These are phyloP conservation scores for Ceyx margarethae DNA, from an alignment of 2,113 vertebrate genomes.

Conservation along the genomic window DNA sequence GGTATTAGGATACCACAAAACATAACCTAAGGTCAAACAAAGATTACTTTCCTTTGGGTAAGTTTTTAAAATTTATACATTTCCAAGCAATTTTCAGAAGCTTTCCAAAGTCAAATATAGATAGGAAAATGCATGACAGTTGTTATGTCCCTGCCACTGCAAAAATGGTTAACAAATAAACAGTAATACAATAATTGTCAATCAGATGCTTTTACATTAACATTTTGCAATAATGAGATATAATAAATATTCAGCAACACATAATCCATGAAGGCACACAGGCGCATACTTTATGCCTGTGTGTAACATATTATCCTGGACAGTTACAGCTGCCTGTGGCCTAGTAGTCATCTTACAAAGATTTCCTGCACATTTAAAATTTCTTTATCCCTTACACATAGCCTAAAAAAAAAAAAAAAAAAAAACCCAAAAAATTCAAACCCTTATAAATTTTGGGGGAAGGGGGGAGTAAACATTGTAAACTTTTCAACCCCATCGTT, in stretches of 20 bases:
- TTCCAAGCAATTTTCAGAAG: not conserved
- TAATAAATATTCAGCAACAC: constrained; percentile 65
- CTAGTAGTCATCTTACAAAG: not conserved
- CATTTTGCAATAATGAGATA: constrained; percentile 53
- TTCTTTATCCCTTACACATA: not conserved
- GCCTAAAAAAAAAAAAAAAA: not conserved
- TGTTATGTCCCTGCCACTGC: constrained; percentile 30
- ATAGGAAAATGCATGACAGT: constrained; percentile 24
- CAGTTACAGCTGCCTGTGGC: not conserved
- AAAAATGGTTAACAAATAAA: constrained; percentile 55
- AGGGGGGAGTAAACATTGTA: not conserved
- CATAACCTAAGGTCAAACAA: constrained; percentile 25
- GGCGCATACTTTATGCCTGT: not conserved
- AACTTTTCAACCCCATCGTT: not conserved
- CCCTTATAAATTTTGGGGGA: not conserved
- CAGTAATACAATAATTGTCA: constrained; percentile 62
- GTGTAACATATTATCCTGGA: not conserved
- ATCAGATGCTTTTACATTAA: constrained; percentile 8
- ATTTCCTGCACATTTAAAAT: not conserved
- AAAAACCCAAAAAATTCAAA: not conserved
- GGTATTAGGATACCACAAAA: constrained; percentile 10
- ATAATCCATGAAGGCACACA: not conserved
- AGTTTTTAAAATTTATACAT: constrained; percentile 10
- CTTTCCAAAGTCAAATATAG: constrained; percentile 34
- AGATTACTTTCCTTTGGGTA: constrained; percentile 27